Base-by-base conservation (phyloP, 2,888 invertebrate species). In the Philereme vetulata region DNA sequence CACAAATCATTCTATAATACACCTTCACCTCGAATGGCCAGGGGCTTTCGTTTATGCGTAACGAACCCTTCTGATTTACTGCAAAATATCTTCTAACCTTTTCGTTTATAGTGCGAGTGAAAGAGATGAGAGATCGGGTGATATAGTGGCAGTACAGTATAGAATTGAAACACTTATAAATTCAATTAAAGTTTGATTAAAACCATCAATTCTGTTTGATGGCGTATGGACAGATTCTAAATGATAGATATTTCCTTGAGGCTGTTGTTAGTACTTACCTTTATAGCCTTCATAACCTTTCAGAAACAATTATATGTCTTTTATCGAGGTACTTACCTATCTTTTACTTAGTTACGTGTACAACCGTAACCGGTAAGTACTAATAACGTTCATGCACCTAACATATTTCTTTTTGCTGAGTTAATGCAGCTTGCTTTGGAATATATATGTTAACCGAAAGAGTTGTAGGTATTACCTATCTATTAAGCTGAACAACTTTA, bases 1-100 rank as follows among this genome's bases (percentile, higher is more conserved):
- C 72, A 78, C 80, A 81, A 85, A 83, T 84, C 81, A 83, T 77
- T 71, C n/a, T n/a, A 71, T 79, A 78, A 80, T 81, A 75, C 75
- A 75, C 74, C 76, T 76, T 72, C 70, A 66, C 66, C 67, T 61
- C 67, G 67, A 70, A 72, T 73, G 71, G 71, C 74, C 75, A 58
- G 60, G 63, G 71, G 76, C 71, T 72, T 72, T 77, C 46, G 77
- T 74, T 78, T 73, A 72, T 75, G 68, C 75, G 73, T 82, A 83
- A 81, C 80, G 81, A 84, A 82, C 81, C 71, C 62, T 69, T 59
- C 65, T 75, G 81, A 83, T 83, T 83, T 83, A 83, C 78, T 68
- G 60, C 67, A 60, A 64, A 34, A 56, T 54, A 32, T 49, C 46
- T 44, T 64, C 52, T 9, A 32, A 50, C 62, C 32, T 57, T 61